Conservation (phyloP, 2,888 invertebrate genomes). For the Ethmia dodecea region DNA sequence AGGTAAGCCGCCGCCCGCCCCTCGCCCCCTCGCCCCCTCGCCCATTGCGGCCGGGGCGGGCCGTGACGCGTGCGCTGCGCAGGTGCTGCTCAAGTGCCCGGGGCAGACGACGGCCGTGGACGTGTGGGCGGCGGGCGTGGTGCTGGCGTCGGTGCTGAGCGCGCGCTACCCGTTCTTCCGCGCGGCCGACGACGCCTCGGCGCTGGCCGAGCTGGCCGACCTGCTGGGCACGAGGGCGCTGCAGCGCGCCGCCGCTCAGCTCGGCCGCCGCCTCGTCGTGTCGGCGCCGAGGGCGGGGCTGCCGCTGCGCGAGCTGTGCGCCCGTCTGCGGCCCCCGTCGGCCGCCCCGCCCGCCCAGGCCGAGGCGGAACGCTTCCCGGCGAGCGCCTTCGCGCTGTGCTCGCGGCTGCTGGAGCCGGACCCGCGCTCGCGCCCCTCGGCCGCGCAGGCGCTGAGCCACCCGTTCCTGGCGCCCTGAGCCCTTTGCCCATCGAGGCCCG, state of each 20-base stretch:
- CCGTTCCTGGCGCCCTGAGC: conserved; percentile 77
- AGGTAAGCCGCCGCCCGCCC: conserved; percentile 50
- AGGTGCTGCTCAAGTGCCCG: conserved; percentile 85
- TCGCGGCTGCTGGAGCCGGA: conserved; percentile 85
- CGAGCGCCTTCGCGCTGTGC: conserved; percentile 85
- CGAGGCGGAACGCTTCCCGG: conserved; percentile 69
- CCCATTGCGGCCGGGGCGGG: neutral
- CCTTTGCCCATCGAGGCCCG: too few relatives aligned
- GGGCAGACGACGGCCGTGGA: conserved; percentile 91
- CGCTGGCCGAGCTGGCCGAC: conserved; percentile 88
- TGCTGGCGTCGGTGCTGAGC: conserved; percentile 83
- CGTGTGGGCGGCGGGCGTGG: conserved; percentile 93
- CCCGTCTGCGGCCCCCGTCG: conserved; percentile 32
- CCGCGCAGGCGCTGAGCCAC: conserved; percentile 85
- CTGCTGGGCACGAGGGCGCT: conserved; percentile 86
- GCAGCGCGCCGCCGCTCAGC: conserved; percentile 80
- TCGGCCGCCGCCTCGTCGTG: conserved; percentile 68
- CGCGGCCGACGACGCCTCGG: conserved; percentile 83
- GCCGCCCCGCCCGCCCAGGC: conserved; percentile 3
- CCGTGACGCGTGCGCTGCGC: conserved; percentile 5
- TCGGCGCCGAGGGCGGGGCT: conserved; percentile 41
- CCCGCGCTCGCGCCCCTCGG: conserved; percentile 85
- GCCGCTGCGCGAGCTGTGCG: conserved; percentile 48
- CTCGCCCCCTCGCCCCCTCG: too few relatives aligned
- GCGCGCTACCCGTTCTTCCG: conserved; percentile 91